Evolutionary conservation across 2,113 vertebrate genomes (phyloP), one percentile per base, ranked within the genome.

Genomic region (Vimba vimba): DNA sequence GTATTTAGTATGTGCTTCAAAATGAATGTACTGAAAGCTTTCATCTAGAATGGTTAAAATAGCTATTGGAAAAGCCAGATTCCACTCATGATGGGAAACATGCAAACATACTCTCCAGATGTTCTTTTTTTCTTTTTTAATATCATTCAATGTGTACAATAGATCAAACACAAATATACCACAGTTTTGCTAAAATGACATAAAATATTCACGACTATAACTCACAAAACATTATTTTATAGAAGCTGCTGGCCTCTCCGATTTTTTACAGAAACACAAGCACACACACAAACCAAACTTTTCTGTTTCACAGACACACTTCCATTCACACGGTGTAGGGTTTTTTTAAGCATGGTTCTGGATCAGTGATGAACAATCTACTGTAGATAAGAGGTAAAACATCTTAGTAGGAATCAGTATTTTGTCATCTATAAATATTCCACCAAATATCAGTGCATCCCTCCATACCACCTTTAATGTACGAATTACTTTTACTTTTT

Each of bases 381-480:
- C 74, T 68, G 47, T 47, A 62, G 45, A 64, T 57, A 47, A 62
- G 23, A 80, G 27, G 59, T 36, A 79, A 39, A 79, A 78, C 66
- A 64, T 68, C 55, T 82, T 55, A 25, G 21, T 84, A 87, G 68
- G 85, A 81, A 78, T 78, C 55, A 85, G 79, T 36, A 10, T 71
- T 78, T 59, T n/a, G 47, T 87, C 27, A 59, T 86, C 79, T 85
- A 90, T 88, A 90, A 90, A 91, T 85, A 86, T 75, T 66, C 81
- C 62, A 83, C 78, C 84, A 82, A 88, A 89, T 69, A 81, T 90
- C 90, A 91, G 88, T 89, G 90, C 85, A 87, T 27, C 45, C 68
- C 81, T 84, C 80, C 19, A 39, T 50, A 25, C 43, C 60, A 79
- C 68, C 30, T 45, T 82, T 57, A 66, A 55, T 55, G 52, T 76